Evolutionary conservation across 2,113 vertebrate genomes (phyloP).

Genomic region (Acinonyx jubatus): DNA sequence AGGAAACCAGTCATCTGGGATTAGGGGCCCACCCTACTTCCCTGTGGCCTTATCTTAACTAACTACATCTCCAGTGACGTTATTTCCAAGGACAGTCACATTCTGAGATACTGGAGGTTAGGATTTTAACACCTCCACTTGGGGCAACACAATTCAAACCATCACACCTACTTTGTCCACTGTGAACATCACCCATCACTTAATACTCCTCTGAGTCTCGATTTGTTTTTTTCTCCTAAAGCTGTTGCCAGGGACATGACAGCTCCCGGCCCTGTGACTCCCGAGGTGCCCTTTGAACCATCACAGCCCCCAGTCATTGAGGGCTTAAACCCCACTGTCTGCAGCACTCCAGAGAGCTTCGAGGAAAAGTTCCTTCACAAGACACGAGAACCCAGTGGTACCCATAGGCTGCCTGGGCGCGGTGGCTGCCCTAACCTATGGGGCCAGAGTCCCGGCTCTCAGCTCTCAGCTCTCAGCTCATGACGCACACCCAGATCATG

Average conservation of each 20-base stretch:
- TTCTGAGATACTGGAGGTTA: no score
- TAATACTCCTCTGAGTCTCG: not conserved
- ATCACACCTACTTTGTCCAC: not conserved
- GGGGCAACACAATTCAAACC: no score
- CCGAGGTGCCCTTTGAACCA: no score
- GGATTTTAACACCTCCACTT: not conserved
- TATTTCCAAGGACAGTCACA: not conserved
- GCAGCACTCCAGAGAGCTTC: no score
- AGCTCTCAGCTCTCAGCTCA: constrained; percentile 93
- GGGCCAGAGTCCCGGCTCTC: constrained; percentile 88
- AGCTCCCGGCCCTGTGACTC: no score
- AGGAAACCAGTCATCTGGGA: not conserved
- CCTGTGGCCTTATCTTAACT: not conserved
- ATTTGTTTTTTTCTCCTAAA: no score
- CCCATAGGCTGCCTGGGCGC: constrained; percentile 89
- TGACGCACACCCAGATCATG: constrained; percentile 93
- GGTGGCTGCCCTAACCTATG: constrained; percentile 87
- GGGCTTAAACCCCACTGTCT: no score
- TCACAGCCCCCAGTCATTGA: no score
- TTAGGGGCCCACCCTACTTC: not conserved
- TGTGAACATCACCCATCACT: not conserved
- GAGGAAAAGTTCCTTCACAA: no score
- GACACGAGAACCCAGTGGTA: no score
- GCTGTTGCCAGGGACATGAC: no score
- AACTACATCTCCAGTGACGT: not conserved